These are phyloP conservation scores for Ophraella communa DNA, from an alignment of 2,888 invertebrate genomes.

Conservation along the genomic window DNA sequence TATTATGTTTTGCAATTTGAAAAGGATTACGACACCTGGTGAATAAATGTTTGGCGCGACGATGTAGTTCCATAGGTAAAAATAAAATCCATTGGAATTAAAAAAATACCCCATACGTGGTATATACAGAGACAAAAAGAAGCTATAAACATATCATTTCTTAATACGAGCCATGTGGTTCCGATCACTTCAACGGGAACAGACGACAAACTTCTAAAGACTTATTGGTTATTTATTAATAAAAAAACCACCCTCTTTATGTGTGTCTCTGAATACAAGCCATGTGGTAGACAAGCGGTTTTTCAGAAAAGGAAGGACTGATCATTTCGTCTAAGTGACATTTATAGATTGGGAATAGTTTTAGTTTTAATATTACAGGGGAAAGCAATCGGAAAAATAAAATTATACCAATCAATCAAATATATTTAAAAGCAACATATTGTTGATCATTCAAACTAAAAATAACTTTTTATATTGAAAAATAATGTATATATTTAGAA, in stretches of 20 bases:
- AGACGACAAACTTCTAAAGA: constrained; percentile 36
- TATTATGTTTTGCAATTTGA: too few species aligned
- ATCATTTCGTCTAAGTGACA: constrained; percentile 1
- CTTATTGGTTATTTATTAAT: constrained; percentile 42
- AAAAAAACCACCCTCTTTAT: constrained; percentile 38
- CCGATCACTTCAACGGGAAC: constrained; percentile 33
- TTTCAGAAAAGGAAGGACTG: constrained; percentile 5
- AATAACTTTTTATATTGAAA: too few species aligned
- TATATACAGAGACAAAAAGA: constrained; percentile 23
- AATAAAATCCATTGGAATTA: constrained; percentile 15
- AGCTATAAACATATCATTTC: constrained; percentile 41
- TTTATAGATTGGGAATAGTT: not conserved
- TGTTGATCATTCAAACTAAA: too few species aligned
- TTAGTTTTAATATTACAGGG: not conserved
- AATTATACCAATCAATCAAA: too few species aligned
- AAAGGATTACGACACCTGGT: too few species aligned
- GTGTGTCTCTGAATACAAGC: constrained; percentile 22
- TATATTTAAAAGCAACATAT: too few species aligned
- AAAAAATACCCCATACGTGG: constrained; percentile 31
- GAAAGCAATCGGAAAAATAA: too few species aligned
- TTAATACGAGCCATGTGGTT: constrained; percentile 39
- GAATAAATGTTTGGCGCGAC: too few species aligned
- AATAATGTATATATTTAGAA: not conserved
- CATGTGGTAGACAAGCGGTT: constrained; percentile 36
- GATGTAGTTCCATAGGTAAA: constrained; percentile 11